Evolutionary conservation across 2,797 vertebrate genomes (phyloP), one percentile per base, ranked within the genome.

Genomic region (Scarus forsteni): DNA sequence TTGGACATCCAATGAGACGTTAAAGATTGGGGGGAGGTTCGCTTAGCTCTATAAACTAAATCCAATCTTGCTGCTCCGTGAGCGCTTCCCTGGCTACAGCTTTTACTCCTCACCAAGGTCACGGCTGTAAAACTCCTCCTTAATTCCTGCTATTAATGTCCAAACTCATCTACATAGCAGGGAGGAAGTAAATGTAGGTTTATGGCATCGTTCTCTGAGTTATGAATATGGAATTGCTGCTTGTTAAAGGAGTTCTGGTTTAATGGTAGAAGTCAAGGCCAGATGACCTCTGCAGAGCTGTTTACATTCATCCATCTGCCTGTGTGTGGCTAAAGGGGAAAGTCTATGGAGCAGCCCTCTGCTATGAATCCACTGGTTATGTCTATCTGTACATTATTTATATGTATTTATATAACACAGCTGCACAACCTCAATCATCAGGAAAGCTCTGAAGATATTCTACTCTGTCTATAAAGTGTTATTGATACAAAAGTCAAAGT

Each of bases 41-140:
- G 39, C 67, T 78, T 48, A 68, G 83, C 86, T 84, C 82, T 68
- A 81, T 91, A 90, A 92, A 88, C 80, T 72, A 75, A 76, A 86
- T 83, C 79, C 73, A 81, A 89, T 90, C 73, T 81, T 3, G 57
- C 64, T 60, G 73, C 63, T 49, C 62, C 35, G 65, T 71, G 77
- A 64, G 81, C 39, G 72, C 68, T 68, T 80, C 46, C 46, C 50
- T 55, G 72, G 61, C 67, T 70, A n/a, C 68, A 62, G 76, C 69
- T 77, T 88, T 85, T 76, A 85, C 73, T 64, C 81, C 76, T 48
- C 60, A 83, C 75, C 85, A 90, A 94, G 85, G 90, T 92, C 89
- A 88, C 3, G 49, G 80, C 44, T 72, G 71, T 88, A 88, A 93
- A 90, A 81, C 63, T 60, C 79, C 73, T 65, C 80, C 69, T 83